Percentiles rank a stretch among this genome's conserved stretches.
Conservation (phyloP, 2,888 invertebrate species). For the Dugesia japonica region DNA sequence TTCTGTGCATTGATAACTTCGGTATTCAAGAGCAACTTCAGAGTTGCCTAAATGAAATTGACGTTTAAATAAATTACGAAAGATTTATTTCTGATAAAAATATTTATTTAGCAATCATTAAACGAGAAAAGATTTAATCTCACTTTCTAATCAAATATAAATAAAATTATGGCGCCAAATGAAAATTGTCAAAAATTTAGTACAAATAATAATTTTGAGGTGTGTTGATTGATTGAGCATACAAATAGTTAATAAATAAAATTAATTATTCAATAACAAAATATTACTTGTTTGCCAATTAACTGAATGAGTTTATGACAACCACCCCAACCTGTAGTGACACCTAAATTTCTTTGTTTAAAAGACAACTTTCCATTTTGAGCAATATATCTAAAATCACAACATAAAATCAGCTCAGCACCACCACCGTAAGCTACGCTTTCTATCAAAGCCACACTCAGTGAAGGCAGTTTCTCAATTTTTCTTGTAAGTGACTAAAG, state of each 20-base stretch:
- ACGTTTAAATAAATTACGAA: no score
- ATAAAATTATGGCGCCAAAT: background rate
- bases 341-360: constrained; percentile 6
- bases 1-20: background rate
- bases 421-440: background rate
- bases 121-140: background rate
- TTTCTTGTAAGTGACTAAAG: background rate
- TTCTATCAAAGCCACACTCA: background rate
- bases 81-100: no score
- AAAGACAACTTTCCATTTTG: background rate
- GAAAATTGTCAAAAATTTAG: constrained; percentile 9
- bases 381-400: background rate
- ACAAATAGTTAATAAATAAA: background rate
- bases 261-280: background rate
- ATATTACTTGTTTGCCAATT: background rate
- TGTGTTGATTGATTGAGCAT: no score
- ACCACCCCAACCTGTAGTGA: constrained; percentile 1
- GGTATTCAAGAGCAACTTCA: background rate
- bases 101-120: background rate
- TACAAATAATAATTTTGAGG: no score
- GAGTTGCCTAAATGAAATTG: background rate
- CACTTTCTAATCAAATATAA: background rate
- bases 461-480: background rate
- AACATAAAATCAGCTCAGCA: background rate
- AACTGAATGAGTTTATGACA: background rate